phyloP scores from a whole-genome alignment of 1,140 invertebrate species.

The Danaus melanippus region DNA sequence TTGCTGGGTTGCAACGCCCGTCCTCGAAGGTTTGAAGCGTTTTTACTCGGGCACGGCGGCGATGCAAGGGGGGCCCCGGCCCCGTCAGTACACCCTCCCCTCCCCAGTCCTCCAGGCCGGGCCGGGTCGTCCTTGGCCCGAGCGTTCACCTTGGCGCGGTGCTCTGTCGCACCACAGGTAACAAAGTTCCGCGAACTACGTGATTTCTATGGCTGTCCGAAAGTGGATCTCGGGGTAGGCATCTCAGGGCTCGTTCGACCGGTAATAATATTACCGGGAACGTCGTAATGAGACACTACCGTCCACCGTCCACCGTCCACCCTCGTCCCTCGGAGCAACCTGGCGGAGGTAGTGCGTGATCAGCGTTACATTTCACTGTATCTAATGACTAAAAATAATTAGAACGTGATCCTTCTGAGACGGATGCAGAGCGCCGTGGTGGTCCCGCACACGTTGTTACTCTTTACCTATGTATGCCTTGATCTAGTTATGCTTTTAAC shows the following conservation, averaged over 20 bases:
- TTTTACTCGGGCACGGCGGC: slow-evolving; percentile 44
- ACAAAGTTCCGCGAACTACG: slow-evolving; percentile 69
- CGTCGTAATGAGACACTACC: slow-evolving; percentile 57
- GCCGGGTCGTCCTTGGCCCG: slow-evolving; percentile 61
- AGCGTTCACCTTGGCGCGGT: slow-evolving; percentile 67
- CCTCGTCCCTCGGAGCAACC: too few species aligned
- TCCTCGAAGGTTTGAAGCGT: slow-evolving; percentile 55
- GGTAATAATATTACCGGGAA: slow-evolving; percentile 60
- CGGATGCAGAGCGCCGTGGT: slow-evolving; percentile 44
- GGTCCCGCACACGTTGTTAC: slow-evolving; percentile 32
- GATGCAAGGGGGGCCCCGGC: slow-evolving; percentile 29
- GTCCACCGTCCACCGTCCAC: slow-evolving; percentile 29
- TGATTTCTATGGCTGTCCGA: slow-evolving; percentile 68
- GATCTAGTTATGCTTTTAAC: slow-evolving; percentile 19
- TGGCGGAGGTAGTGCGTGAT: slow-evolving; percentile 7
- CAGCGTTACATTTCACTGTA: slow-evolving; percentile 41
- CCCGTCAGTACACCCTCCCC: background rate
- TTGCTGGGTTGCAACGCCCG: slow-evolving; percentile 55
- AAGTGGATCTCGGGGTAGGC: slow-evolving; percentile 55
- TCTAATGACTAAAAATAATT: slow-evolving; percentile 42
- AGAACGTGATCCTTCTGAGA: slow-evolving; percentile 31
- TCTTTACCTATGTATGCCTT: slow-evolving; percentile 1
- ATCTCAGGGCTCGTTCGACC: slow-evolving; percentile 42
- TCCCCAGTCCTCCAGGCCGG: slow-evolving; percentile 32
- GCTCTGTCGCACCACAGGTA: slow-evolving; percentile 67